Conservation (phyloP, 1,140 invertebrate genomes). For the Diachasmimorpha longicaudata region DNA sequence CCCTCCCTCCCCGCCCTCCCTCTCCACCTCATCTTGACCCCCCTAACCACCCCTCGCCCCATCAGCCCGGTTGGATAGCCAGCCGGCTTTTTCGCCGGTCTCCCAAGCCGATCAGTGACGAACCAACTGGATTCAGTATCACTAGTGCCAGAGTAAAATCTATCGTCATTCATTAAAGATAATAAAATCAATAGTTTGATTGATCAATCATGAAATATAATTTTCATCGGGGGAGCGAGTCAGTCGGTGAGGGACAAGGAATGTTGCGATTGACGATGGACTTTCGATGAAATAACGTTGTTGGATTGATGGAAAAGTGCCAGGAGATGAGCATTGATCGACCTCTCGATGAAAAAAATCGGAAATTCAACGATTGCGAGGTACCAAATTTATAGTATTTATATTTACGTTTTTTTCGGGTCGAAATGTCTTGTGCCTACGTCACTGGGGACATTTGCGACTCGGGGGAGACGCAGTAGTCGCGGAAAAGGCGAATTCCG, state of each 20-base stretch:
- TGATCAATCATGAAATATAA: background rate
- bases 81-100: conserved; percentile 11
- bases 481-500: background rate
- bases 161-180: background rate
- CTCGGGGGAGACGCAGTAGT: background rate
- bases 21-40: background rate
- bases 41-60: background rate
- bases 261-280: too few relatives aligned
- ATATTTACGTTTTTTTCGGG: background rate
- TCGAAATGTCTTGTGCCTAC: background rate
- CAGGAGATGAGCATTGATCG: too few relatives aligned
- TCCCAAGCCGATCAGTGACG: background rate
- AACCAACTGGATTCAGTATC: background rate
- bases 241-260: too few relatives aligned
- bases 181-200: background rate
- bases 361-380: too few relatives aligned
- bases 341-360: too few relatives aligned
- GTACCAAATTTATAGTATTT: background rate
- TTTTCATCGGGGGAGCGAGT: too few relatives aligned
- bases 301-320: too few relatives aligned
- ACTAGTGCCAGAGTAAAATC: background rate
- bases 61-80: background rate
- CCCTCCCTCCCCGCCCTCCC: background rate
- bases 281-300: too few relatives aligned
- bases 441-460: background rate